Evolutionary conservation across 2,113 vertebrate species (phyloP), one percentile per base, ranked within the genome.

Genomic region (Brachyhypopomus occidentalis): DNA sequence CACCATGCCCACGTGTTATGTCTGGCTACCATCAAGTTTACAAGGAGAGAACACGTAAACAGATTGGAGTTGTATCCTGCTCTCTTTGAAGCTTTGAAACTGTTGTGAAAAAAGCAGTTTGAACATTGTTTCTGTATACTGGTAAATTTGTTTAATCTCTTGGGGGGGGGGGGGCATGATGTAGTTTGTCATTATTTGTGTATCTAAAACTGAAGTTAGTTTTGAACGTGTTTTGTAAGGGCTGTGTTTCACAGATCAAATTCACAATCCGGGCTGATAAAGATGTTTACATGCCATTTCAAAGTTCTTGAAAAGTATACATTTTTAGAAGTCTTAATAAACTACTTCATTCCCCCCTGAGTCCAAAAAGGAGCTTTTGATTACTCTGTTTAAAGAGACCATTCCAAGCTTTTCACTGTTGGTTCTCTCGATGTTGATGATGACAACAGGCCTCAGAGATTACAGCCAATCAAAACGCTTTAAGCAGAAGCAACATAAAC

Each of bases 1-100:
- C 17, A 16, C 45, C 58, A 58, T 27, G 20, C 17, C 2, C 25
- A 36, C 16, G n/a, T 71, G 60, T n/a, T 56, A 12, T 23, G 14
- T 34, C 56, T 70, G 66, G 66, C 66, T 70, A 34, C 66, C 66
- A 41, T n/a, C n/a, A n/a, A 41, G 9, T 72, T 79, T 79, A 45
- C 34, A 19, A 58, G 19, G 55, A 79, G 56, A 60, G n/a, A 59
- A 36, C 20, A 1, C 7, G 5, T 20, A 62, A 78, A 36, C 30
- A 25, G 77, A 12, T 59, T 25, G 27, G 2, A 45, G 11, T 11
- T 12, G 8, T 41, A 70, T 2, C 20, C 36, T 52, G 0, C 23
- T 20, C 36, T 1, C 23, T 55, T 30, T 63, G 16, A 67, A 20
- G 30, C n/a, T 34, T 70, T 1, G 9, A 70, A 27, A 17, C 59